phyloP scores from a whole-genome alignment of 2,888 invertebrate species.

The Zygaena filipendulae region DNA sequence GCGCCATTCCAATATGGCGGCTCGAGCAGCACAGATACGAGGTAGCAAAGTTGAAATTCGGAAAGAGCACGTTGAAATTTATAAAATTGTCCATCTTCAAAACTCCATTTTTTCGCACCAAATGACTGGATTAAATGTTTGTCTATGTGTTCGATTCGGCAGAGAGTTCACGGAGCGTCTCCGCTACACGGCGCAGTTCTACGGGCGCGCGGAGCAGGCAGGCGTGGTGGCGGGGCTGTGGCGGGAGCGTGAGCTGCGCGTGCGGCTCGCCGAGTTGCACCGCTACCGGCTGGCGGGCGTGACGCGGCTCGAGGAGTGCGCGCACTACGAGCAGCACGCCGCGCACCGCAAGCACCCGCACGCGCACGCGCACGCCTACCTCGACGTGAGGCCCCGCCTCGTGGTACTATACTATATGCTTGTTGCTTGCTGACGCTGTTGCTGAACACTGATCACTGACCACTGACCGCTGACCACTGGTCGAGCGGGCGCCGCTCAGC shows the following conservation, averaged over 20 bases:
- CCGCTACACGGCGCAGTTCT: slow-evolving; percentile 88
- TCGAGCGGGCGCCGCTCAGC: no score
- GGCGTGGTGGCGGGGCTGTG: slow-evolving; percentile 81
- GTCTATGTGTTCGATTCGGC: no score
- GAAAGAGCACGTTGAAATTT: no score
- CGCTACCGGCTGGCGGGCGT: slow-evolving; percentile 88
- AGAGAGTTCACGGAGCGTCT: slow-evolving; percentile 87
- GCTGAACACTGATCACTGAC: slow-evolving; percentile 16
- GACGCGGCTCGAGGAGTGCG: slow-evolving; percentile 84
- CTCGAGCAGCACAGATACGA: no score
- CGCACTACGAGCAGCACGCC: slow-evolving; percentile 87
- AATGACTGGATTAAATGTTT: no score
- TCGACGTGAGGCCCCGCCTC: slow-evolving; percentile 68
- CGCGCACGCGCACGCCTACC: slow-evolving; percentile 53
- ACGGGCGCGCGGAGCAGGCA: slow-evolving; percentile 86
- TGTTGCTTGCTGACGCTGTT: slow-evolving; percentile 17
- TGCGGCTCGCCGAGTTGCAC: slow-evolving; percentile 83
- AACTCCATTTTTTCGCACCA: no score
- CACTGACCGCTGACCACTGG: no score
- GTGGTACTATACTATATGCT: slow-evolving; percentile 27
- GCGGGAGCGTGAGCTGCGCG: slow-evolving; percentile 85
- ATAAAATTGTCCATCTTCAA: no score
- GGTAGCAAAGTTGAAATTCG: no score
- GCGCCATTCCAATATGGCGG: no score
- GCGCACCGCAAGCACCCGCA: slow-evolving; percentile 69